Conservation (phyloP, 2,888 invertebrate species). For the Drosophila testacea region DNA sequence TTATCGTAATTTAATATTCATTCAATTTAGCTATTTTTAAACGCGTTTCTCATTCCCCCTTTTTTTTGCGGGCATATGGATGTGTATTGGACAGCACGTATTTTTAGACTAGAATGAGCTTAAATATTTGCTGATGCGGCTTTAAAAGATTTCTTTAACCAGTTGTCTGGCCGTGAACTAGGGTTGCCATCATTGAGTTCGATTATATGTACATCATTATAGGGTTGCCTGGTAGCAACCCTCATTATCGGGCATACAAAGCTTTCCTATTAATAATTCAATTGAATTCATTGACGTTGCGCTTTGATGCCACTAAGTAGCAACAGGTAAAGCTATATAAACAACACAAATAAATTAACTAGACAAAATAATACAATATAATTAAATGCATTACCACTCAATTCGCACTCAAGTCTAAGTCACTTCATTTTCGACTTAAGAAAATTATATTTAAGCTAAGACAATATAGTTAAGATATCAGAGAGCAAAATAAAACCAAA, state of each 20-base stretch:
- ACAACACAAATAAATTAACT: neutral
- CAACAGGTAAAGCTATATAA: neutral
- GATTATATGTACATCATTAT: neutral
- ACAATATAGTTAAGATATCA: too few species aligned
- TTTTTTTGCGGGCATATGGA: slow-evolving; percentile 1
- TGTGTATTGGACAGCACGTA: slow-evolving; percentile 11
- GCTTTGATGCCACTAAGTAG: neutral
- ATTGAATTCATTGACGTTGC: neutral
- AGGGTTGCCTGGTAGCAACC: slow-evolving; percentile 25
- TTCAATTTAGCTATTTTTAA: slow-evolving; percentile 72
- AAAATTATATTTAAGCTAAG: too few species aligned
- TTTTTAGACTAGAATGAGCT: slow-evolving; percentile 45
- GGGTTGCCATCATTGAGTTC: neutral
- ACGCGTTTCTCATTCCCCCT: slow-evolving; percentile 25
- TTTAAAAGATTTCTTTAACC: slow-evolving; percentile 36
- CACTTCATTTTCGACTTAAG: too few species aligned
- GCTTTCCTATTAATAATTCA: slow-evolving; percentile 5
- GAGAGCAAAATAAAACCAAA: too few species aligned
- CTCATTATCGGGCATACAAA: slow-evolving; percentile 30
- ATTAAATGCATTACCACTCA: too few species aligned
- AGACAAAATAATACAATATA: too few species aligned
- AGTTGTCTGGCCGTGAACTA: neutral
- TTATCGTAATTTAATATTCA: slow-evolving; percentile 76
- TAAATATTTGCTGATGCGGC: slow-evolving; percentile 46
- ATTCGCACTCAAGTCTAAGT: too few species aligned